Evolutionary conservation across 2,113 vertebrate species (phyloP), one percentile per base, ranked within the genome.

Genomic region (Empidonax alnorum): DNA sequence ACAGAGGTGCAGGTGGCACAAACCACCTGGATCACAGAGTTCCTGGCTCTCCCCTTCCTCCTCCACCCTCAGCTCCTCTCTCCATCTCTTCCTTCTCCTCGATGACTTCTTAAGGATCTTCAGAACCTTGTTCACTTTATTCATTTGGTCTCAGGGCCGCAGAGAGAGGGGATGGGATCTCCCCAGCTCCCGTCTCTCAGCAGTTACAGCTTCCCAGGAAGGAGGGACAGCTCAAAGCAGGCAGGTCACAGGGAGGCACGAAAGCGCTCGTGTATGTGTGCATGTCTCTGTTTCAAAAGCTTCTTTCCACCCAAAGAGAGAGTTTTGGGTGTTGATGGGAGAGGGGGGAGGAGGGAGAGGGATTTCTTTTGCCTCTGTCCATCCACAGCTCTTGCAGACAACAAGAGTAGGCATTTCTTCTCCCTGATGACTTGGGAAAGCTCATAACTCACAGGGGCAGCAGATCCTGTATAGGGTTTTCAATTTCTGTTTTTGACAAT

Each of bases 41-140:
- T 97, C 96, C 18, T 81, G 97, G 87, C 94, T 98, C 84, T 95
- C 95, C 58, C 87, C 72, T 63, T 97, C 97, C 80, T 98, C 98
- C 42, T 97, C 96, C 87, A 97, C 97, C 87, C 90, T 97, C 77
- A 95, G 97, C n/a, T 98, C 96, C 52, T 97, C 96, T 95, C 96
- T 96, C 84, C 96, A 97, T 92, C 96, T 96, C 94, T 97, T 98
- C 88, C 95, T 97, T 49, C 97, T 97, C 73, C 96, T 97, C 2
- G 98, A 98, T 28, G 98, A 97, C 93, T 97, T 98, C 91, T 97
- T 97, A 84, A 98, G 95, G 44, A 97, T 96, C 92, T 97, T 98
- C 94, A 98, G 90, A 88, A 98, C 96, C 89, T 97, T 97, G 93
- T 82, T 98, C 72, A 98, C 95, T 96, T 96, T 97, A 92, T 98